Base-by-base conservation (phyloP, 1,140 invertebrate species). In the Drosophila insularis region DNA sequence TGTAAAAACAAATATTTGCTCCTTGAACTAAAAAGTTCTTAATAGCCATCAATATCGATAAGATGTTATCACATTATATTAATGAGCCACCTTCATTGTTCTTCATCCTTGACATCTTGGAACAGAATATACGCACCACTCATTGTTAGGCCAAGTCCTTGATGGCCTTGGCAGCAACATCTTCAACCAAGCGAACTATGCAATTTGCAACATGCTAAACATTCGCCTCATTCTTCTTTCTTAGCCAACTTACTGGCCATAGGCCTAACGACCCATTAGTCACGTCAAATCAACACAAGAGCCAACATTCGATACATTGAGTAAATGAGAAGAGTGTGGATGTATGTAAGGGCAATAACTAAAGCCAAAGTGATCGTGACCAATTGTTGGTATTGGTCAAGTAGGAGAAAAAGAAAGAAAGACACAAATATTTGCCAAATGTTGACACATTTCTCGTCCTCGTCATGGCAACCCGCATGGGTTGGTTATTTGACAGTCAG, bases 221-320 rank as follows among this genome's bases (percentile, higher is more conserved):
- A n/a, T 31, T 35, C 10, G 17, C 27, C 56, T 40, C 37, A 67
- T 31, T 50, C 43, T 46, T 17, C 17, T 46, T 46, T 7, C 6
- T 17, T 46, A 0, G 7, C 43, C 13, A 21, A 32, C 56, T 19
- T 46, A 74, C 50, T 63, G 72, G 69, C 75, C 71, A 79, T 65
- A 87, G 66, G 75, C 75, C 71, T 82, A 86, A 86, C 82, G 79
- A 71, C 61, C 80, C 79, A 87, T 87, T 87, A 89, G 82, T 89
- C 82, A 87, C 82, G 82, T 89, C 82, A 82, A 82, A 89, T 89
- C 84, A 79, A 78, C 82, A 78, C 82, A 80, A 58, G 77, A 67
- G 46, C 19, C n/a, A 31, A n/a, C 74, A 37, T 64, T 59, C 74
- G 67, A 61, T 23, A 76, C 56, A 61, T 23, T 14, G 68, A 60